Evolutionary conservation across 2,113 vertebrate genomes (phyloP).

Genomic region (Aspiorhynchus laticeps): DNA sequence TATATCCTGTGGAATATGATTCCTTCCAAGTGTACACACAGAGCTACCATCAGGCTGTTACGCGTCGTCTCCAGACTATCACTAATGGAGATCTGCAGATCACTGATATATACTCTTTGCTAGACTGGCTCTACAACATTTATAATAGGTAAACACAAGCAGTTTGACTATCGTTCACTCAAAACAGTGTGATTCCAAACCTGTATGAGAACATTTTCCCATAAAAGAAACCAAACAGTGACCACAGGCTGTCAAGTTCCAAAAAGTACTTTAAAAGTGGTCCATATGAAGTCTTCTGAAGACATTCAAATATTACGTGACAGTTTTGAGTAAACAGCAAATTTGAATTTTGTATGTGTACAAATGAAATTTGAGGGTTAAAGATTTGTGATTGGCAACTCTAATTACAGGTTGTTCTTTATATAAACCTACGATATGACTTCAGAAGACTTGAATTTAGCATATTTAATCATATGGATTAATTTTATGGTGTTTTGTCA

Average conservation of each 20-base stretch:
- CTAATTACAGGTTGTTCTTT: background rate
- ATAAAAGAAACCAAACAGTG: background rate
- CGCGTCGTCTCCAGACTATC: slow-evolving; percentile 71
- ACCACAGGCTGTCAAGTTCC: background rate
- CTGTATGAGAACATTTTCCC: background rate
- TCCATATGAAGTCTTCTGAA: background rate
- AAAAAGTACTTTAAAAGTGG: background rate
- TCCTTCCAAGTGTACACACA: slow-evolving; percentile 83
- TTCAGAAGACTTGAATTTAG: background rate
- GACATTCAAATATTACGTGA: background rate
- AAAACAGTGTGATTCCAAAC: background rate
- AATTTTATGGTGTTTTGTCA: background rate
- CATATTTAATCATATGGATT: background rate
- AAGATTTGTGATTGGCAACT: background rate
- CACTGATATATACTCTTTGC: slow-evolving; percentile 83
- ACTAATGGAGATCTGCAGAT: slow-evolving; percentile 75
- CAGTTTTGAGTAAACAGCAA: background rate
- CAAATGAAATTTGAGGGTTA: background rate
- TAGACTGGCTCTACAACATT: slow-evolving; percentile 88
- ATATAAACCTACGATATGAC: background rate
- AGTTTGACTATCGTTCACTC: background rate
- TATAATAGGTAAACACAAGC: slow-evolving; percentile 80
- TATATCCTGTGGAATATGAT: slow-evolving; percentile 81
- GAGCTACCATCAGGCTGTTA: slow-evolving; percentile 84
- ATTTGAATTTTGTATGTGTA: background rate